These are phyloP conservation scores for Drosophila quasianomalipes DNA, from an alignment of 2,888 invertebrate species.

Conservation along the genomic window DNA sequence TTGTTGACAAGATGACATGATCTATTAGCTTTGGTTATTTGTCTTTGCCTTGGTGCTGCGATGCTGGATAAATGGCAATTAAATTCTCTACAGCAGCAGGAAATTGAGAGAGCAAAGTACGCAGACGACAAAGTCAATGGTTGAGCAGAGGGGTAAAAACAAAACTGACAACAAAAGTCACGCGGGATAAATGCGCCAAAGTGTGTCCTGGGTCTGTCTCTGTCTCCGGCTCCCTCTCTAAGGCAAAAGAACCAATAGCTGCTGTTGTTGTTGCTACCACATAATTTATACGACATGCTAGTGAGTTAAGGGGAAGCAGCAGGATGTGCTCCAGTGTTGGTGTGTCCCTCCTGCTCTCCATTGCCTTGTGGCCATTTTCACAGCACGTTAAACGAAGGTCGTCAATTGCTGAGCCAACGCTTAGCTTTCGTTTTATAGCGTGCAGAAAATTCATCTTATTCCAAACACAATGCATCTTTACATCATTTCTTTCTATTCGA, in stretches of 20 bases:
- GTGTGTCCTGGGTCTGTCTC: constrained; percentile 28
- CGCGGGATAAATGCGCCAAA: constrained; percentile 56
- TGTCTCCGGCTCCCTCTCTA: constrained; percentile 13
- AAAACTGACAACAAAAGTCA: constrained; percentile 65
- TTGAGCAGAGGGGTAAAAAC: constrained; percentile 6
- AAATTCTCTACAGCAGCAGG: constrained; percentile 61
- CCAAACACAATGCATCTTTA: constrained; percentile 18
- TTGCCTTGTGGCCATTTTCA: constrained; percentile 60
- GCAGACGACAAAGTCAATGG: constrained; percentile 45
- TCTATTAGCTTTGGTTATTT: constrained; percentile 78
- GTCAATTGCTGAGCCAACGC: constrained; percentile 50
- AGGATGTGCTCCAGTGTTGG: background rate
- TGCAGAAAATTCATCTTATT: constrained; percentile 54
- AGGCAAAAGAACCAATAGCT: constrained; percentile 56
- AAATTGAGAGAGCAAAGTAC: constrained; percentile 51
- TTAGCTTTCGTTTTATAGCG: constrained; percentile 55
- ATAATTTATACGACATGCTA: constrained; percentile 64
- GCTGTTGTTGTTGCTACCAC: constrained; percentile 46
- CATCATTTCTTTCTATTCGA: constrained; percentile 27
- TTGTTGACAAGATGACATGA: constrained; percentile 80
- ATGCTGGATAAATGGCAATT: constrained; percentile 71
- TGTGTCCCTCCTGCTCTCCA: background rate
- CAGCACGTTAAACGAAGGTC: constrained; percentile 70
- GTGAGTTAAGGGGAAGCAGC: constrained; percentile 9
- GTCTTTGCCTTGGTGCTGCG: constrained; percentile 53